Percentiles rank a stretch among this genome's conserved stretches.
Evolutionary conservation across 2,113 vertebrate genomes (phyloP).

Genomic region (Xerus inauris): DNA sequence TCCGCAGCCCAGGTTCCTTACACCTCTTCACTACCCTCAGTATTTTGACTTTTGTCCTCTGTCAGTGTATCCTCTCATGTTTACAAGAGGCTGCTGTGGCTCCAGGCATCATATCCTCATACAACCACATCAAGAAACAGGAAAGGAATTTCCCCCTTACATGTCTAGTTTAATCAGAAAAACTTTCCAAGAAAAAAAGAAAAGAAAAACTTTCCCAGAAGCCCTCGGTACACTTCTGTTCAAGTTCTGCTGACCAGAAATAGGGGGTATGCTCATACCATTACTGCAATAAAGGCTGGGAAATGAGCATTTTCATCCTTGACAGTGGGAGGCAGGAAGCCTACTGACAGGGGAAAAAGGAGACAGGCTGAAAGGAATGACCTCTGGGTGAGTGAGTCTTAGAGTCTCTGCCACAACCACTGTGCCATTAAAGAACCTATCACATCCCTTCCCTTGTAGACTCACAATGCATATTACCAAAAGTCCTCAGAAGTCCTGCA

Average conservation of each 20-base stretch:
- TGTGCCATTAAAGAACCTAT: not conserved
- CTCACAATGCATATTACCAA: not conserved
- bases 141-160: not conserved
- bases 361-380: not conserved
- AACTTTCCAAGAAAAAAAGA: not conserved
- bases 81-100: not conserved
- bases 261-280: not conserved
- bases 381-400: not conserved
- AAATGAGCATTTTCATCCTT: not conserved
- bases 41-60: not conserved
- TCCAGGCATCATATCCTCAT: not conserved
- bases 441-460: not conserved
- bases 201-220: not conserved
- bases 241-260: not conserved
- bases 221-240: not conserved
- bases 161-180: not conserved
- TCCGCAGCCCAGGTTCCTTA: not conserved
- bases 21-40: not conserved
- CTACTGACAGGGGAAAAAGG: not conserved
- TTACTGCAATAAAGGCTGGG: not conserved
- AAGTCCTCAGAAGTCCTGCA: not conserved
- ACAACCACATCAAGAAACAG: not conserved
- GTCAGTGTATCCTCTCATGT: not conserved
- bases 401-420: not conserved
- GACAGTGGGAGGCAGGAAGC: rapidly evolving